Evolutionary conservation across 2,888 invertebrate genomes (phyloP).

Genomic region (Tenthredo distinguenda): DNA sequence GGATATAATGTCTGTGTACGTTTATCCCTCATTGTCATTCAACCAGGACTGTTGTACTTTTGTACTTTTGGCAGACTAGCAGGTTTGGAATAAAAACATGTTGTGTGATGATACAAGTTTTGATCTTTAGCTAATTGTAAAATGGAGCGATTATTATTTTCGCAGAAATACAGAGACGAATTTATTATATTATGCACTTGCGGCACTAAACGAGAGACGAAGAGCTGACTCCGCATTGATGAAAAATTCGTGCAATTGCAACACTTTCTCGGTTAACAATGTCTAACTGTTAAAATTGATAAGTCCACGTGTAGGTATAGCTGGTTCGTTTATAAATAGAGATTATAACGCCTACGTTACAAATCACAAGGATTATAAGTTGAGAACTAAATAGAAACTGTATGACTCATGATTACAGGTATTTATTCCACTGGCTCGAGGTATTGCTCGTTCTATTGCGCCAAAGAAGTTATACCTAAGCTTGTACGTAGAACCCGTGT

Average conservation of each 20-base stretch:
- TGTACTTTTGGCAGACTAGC: not conserved
- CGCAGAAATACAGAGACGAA: not conserved
- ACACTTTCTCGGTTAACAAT: not conserved
- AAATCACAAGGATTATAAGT: not conserved
- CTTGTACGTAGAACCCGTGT: not conserved
- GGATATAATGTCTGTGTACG: not conserved
- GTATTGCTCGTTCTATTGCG: not conserved
- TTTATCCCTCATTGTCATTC: not conserved
- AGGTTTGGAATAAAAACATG: not conserved
- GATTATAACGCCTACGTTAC: constrained; percentile 31
- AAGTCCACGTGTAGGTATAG: not conserved
- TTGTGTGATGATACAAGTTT: not conserved
- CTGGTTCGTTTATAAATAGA: constrained; percentile 37
- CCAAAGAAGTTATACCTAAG: not conserved
- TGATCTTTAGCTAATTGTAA: no score
- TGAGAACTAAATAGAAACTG: constrained; percentile 28
- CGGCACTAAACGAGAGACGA: not conserved
- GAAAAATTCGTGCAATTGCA: not conserved
- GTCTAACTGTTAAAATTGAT: no score
- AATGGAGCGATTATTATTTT: not conserved
- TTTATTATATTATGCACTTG: not conserved
- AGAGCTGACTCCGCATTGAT: not conserved
- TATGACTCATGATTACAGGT: constrained; percentile 52
- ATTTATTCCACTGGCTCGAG: constrained; percentile 16
- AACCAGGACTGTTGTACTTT: not conserved